These are phyloP conservation scores for Gymnocheta viridis DNA, from an alignment of 2,888 invertebrate species.

Conservation along the genomic window DNA sequence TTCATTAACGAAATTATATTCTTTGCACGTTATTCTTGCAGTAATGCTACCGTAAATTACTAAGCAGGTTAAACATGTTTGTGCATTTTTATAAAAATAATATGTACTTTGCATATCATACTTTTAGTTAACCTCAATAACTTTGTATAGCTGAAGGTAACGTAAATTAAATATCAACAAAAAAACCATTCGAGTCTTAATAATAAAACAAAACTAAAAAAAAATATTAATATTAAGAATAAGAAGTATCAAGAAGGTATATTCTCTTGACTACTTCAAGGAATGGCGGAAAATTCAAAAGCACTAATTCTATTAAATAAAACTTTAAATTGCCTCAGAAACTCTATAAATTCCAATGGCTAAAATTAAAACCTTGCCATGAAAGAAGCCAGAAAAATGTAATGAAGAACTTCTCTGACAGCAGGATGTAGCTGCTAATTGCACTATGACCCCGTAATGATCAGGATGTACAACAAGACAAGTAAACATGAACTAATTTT, in stretches of 20 bases:
- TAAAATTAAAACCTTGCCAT: neutral
- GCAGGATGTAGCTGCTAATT: slow-evolving; percentile 67
- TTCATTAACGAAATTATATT: slow-evolving; percentile 56
- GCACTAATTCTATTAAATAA: slow-evolving; percentile 54
- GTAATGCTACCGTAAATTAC: slow-evolving; percentile 56
- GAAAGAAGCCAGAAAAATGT: slow-evolving; percentile 40
- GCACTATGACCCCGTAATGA: slow-evolving; percentile 68
- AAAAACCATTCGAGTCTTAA: slow-evolving; percentile 5
- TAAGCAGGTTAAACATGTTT: slow-evolving; percentile 69
- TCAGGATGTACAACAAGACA: slow-evolving; percentile 59
- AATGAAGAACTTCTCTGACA: slow-evolving; percentile 24
- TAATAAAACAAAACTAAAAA: neutral
- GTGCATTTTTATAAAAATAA: slow-evolving; percentile 60
- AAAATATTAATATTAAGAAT: slow-evolving; percentile 1
- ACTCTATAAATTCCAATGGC: slow-evolving; percentile 51
- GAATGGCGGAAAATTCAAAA: neutral
- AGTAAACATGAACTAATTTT: slow-evolving; percentile 60
- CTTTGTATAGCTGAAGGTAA: slow-evolving; percentile 60
- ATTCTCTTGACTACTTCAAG: slow-evolving; percentile 39
- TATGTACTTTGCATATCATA: slow-evolving; percentile 40
- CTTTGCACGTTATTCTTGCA: slow-evolving; percentile 61
- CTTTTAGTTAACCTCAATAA: slow-evolving; percentile 61
- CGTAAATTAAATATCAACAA: slow-evolving; percentile 37
- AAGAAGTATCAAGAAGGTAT: neutral
- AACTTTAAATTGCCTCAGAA: slow-evolving; percentile 58